Conservation (phyloP, 2,113 vertebrate species). For the Xenus cinereus region DNA sequence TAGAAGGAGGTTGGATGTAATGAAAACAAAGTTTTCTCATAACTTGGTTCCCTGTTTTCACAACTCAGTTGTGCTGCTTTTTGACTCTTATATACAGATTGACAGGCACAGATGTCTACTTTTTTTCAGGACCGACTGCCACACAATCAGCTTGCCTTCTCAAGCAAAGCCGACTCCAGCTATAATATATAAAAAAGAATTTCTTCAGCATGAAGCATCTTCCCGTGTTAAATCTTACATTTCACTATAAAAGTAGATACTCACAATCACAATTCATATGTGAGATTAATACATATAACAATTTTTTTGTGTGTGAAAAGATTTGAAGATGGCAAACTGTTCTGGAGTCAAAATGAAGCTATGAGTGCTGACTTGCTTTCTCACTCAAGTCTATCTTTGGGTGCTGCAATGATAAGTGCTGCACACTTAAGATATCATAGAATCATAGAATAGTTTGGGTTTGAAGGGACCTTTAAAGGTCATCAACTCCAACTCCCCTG, state of each 20-base stretch:
- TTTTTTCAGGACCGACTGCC: not conserved
- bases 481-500: not conserved
- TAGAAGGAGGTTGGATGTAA: not conserved
- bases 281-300: not conserved
- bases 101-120: not conserved
- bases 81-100: not conserved
- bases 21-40: constrained; percentile 12
- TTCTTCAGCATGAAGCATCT: not conserved
- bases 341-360: constrained; percentile 17
- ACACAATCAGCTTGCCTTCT: not conserved
- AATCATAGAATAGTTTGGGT: not conserved
- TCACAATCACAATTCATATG: not conserved
- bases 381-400: constrained; percentile 15
- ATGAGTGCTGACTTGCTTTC: not conserved
- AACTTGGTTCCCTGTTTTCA: not conserved
- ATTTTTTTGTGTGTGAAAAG: constrained; percentile 4
- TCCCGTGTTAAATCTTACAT: not conserved
- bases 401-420: not conserved
- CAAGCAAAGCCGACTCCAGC: not conserved
- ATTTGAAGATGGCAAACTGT: not conserved
- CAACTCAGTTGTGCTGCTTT: not conserved
- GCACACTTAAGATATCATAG: not conserved
- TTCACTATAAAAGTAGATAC: not conserved
- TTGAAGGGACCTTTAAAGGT: not conserved
- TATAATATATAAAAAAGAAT: not conserved